These are phyloP conservation scores for Alethe castanea DNA, from an alignment of 2,113 vertebrate species.

Conservation along the genomic window DNA sequence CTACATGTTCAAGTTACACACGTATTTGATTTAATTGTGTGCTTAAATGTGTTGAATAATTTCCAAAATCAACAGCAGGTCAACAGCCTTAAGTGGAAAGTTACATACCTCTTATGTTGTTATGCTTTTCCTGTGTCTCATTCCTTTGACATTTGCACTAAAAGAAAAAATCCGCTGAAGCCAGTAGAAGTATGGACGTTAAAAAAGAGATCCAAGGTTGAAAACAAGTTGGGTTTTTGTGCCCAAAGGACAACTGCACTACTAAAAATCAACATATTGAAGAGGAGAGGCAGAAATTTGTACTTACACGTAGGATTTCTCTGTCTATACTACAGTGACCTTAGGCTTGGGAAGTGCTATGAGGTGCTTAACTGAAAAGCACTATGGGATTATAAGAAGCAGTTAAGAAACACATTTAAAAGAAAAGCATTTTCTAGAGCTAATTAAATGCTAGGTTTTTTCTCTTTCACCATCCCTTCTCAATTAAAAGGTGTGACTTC, in stretches of 20 bases:
- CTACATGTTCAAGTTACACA: background rate
- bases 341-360: background rate
- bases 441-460: conserved; percentile 18
- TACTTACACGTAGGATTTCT: background rate
- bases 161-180: background rate
- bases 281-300: background rate
- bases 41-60: background rate
- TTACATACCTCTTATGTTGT: background rate
- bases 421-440: conserved; percentile 25
- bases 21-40: background rate
- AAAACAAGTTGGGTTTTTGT: background rate
- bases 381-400: background rate
- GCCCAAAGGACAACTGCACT: background rate
- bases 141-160: background rate
- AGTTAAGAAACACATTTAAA: conserved; percentile 13
- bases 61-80: conserved; percentile 39
- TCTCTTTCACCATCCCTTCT: background rate
- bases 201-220: background rate
- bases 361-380: conserved; percentile 6
- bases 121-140: conserved; percentile 5
- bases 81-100: background rate
- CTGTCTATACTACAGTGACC: background rate
- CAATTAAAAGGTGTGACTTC: conserved; percentile 54
- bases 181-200: background rate
- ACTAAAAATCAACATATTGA: background rate